phyloP scores from a whole-genome alignment of 1,140 invertebrate species.

The Ericerus pela region DNA sequence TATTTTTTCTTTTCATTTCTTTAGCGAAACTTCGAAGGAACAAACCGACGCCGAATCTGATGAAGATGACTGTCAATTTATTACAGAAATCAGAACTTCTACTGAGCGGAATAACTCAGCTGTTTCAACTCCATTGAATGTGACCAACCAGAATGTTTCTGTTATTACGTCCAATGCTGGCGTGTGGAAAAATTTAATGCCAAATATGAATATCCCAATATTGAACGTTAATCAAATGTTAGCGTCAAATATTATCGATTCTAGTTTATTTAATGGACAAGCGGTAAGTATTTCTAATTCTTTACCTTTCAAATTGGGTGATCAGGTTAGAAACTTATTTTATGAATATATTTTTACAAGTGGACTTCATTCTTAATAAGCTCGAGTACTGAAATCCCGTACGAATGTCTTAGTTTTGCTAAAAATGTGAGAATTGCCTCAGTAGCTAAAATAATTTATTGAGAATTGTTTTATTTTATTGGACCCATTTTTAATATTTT shows the following conservation, averaged over 20 bases:
- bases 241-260: not conserved
- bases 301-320: no score
- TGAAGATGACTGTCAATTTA: not conserved
- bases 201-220: conserved; percentile 2
- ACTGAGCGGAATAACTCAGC: not conserved
- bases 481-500: no score
- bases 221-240: conserved; percentile 1
- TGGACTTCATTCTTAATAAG: no score
- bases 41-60: not conserved
- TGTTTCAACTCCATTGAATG: not conserved
- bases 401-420: no score
- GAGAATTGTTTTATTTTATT: no score
- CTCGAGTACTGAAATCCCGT: no score
- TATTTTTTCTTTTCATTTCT: not conserved
- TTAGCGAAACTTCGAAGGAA: not conserved
- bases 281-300: conserved; percentile 2
- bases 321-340: no score
- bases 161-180: not conserved
- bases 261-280: conserved; percentile 5
- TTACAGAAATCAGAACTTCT: not conserved
- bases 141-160: not conserved
- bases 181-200: not conserved
- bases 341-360: no score
- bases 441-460: no score
- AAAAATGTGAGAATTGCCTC: no score